These are phyloP conservation scores for Drosophila koepferae DNA, from an alignment of 2,888 invertebrate genomes.

Conservation along the genomic window DNA sequence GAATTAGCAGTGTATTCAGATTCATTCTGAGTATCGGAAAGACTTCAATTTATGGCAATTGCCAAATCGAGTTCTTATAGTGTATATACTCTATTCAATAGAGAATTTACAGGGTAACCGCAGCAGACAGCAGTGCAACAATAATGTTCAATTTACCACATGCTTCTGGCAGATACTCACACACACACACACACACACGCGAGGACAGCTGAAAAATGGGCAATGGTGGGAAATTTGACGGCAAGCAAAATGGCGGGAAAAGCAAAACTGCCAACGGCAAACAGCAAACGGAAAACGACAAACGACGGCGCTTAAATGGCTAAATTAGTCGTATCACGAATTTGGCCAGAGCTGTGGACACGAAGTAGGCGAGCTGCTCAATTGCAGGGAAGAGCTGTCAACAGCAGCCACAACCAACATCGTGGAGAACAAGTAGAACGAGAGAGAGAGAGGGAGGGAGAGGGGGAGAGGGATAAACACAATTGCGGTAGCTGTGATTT, in stretches of 20 bases:
- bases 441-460: neutral
- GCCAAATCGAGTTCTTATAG: too few relatives aligned
- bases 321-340: slow-evolving; percentile 50
- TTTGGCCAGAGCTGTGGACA: slow-evolving; percentile 21
- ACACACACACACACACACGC: slow-evolving; percentile 7
- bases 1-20: too few relatives aligned
- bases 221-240: neutral
- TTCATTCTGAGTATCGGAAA: too few relatives aligned
- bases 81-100: too few relatives aligned
- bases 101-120: neutral
- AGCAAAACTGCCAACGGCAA: slow-evolving; percentile 9
- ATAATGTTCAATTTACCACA: slow-evolving; percentile 40
- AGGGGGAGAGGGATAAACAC: neutral
- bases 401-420: slow-evolving; percentile 5
- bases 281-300: neutral
- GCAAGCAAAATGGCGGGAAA: neutral
- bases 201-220: slow-evolving; percentile 10
- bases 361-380: slow-evolving; percentile 24
- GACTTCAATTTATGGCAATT: too few relatives aligned
- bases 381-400: slow-evolving; percentile 29
- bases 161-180: slow-evolving; percentile 28
- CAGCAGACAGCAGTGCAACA: slow-evolving; percentile 19
- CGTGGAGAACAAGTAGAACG: neutral
- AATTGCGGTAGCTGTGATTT: slow-evolving; percentile 4
- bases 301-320: slow-evolving; percentile 35